Conservation (phyloP, 2,113 vertebrate genomes). For the Chloroceryle aenea region DNA sequence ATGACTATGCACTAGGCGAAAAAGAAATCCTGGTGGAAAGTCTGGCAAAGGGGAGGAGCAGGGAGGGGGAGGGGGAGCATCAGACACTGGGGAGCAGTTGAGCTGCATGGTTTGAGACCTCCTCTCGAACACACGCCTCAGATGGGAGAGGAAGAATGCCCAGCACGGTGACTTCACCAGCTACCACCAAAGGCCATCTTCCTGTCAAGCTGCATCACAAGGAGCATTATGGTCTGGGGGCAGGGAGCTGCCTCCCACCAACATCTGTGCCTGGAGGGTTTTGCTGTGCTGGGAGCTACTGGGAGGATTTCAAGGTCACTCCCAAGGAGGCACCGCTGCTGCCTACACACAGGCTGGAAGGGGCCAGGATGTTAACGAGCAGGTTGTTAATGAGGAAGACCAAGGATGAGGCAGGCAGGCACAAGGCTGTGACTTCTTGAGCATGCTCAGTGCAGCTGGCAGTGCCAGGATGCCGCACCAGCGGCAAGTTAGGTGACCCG, state of each 20-base stretch:
- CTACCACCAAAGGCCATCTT: not conserved
- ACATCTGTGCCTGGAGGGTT: not conserved
- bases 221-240: not conserved
- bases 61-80: not conserved
- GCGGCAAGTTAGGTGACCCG: not conserved
- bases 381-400: not conserved
- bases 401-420: fast-evolving
- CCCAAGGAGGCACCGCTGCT: not conserved
- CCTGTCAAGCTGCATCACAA: not conserved
- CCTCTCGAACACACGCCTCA: not conserved
- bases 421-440: fast-evolving
- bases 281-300: fast-evolving
- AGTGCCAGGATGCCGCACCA: not conserved
- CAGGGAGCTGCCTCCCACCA: not conserved
- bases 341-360: not conserved
- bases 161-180: not conserved
- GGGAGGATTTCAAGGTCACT: not conserved
- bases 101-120: constrained; percentile 40
- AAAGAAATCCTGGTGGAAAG: not conserved
- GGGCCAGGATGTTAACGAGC: not conserved
- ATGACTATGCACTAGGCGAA: not conserved
- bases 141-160: not conserved
- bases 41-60: not conserved
- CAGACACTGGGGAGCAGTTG: constrained; percentile 16
- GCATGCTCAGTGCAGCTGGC: fast-evolving